A percentile compares a stretch with the other conserved stretches of the same genome.
Evolutionary conservation across 2,113 vertebrate species (phyloP).

Genomic region (Cheilinus undulatus): DNA sequence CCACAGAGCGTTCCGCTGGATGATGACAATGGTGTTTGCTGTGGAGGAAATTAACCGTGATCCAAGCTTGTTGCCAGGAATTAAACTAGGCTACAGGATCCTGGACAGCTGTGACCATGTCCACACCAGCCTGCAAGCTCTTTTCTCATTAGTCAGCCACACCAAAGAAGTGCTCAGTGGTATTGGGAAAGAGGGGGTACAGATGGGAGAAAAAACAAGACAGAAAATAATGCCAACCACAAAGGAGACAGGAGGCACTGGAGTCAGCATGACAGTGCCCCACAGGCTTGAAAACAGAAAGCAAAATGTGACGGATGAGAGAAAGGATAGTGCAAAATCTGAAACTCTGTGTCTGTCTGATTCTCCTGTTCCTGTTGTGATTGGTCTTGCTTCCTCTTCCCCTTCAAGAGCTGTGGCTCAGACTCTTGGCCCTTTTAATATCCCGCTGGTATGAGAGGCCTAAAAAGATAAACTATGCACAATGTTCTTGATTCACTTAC

Average conservation of each 20-base stretch:
- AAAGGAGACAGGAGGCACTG: neutral
- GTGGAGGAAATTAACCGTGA: constrained; percentile 81
- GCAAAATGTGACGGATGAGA: constrained; percentile 3
- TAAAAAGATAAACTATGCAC: neutral
- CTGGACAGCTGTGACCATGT: constrained; percentile 82
- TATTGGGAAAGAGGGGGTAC: neutral
- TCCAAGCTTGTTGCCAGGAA: constrained; percentile 71
- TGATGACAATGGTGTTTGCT: constrained; percentile 80
- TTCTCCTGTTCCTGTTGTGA: constrained; percentile 78
- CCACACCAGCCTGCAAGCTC: constrained; percentile 72
- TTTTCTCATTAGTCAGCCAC: constrained; percentile 69
- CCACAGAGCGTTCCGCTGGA: constrained; percentile 70
- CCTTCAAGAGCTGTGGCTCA: constrained; percentile 81
- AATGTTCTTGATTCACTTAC: no score
- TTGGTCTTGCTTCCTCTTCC: constrained; percentile 83
- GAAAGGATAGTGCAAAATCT: neutral
- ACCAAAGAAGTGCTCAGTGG: neutral
- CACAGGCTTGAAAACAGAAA: neutral
- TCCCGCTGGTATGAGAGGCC: constrained; percentile 76
- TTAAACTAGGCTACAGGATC: constrained; percentile 77
- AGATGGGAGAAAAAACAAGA: constrained; percentile 4
- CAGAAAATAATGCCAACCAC: neutral
- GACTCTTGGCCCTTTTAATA: constrained; percentile 75
- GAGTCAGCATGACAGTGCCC: neutral
- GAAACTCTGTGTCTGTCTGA: constrained; percentile 57